Evolutionary conservation across 2,888 invertebrate genomes (phyloP).

Genomic region (Eretmocerus hayati): DNA sequence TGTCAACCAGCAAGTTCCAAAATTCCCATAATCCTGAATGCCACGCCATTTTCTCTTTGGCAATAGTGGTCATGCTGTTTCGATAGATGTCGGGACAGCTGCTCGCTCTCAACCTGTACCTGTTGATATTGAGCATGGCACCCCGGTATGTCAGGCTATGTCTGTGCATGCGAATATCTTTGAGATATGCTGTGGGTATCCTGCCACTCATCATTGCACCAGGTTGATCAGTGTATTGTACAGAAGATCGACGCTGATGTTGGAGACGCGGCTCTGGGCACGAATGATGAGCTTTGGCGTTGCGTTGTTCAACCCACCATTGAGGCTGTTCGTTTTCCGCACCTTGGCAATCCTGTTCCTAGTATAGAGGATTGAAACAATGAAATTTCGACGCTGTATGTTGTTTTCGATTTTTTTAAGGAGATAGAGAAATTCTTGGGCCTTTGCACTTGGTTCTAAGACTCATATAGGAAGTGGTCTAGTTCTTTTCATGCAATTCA

Average conservation of each 20-base stretch:
- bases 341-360: slow-evolving; percentile 37
- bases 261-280: too few relatives aligned
- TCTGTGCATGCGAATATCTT: slow-evolving; percentile 67
- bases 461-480: too few relatives aligned
- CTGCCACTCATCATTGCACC: slow-evolving; percentile 41
- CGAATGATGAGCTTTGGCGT: slow-evolving; percentile 40
- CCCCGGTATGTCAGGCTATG: slow-evolving; percentile 77
- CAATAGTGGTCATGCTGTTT: slow-evolving; percentile 78
- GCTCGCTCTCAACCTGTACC: slow-evolving; percentile 70
- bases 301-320: slow-evolving; percentile 52
- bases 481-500: too few relatives aligned
- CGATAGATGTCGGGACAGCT: slow-evolving; percentile 88
- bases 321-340: slow-evolving; percentile 24
- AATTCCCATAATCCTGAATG: slow-evolving; percentile 70
- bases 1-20: slow-evolving; percentile 68
- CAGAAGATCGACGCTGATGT: too few relatives aligned
- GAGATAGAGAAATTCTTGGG: too few relatives aligned
- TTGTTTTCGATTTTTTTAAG: too few relatives aligned
- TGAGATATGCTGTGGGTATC: slow-evolving; percentile 61
- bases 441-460: too few relatives aligned
- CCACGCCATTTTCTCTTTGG: slow-evolving; percentile 71
- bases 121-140: slow-evolving; percentile 76
- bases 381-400: too few relatives aligned
- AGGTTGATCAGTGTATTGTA: too few relatives aligned
- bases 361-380: too few relatives aligned